These are phyloP conservation scores for Macropus fuliginosus DNA, from an alignment of 2,797 vertebrate genomes.

Conservation along the genomic window DNA sequence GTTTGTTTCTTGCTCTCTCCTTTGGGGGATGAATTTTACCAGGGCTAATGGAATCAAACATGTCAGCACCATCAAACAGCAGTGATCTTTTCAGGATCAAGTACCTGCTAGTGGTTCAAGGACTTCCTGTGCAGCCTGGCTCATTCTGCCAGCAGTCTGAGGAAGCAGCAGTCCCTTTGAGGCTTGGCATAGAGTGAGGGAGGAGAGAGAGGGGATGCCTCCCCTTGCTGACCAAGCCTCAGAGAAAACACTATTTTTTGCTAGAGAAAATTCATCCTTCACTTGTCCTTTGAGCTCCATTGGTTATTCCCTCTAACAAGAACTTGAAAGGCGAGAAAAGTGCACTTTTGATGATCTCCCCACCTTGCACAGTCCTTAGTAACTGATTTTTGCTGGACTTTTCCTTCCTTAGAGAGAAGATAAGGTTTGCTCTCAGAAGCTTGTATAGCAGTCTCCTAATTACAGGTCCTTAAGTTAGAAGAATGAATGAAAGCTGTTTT, in stretches of 20 bases:
- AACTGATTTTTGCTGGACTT: not conserved
- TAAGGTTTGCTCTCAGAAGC: not conserved
- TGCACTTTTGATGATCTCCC: not conserved
- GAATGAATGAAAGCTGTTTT: not conserved
- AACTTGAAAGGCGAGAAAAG: not conserved
- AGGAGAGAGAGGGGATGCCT: not conserved
- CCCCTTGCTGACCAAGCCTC: not conserved
- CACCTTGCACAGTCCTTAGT: not conserved
- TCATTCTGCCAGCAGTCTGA: slow-evolving; percentile 26
- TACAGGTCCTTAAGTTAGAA: not conserved
- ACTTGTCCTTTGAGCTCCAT: not conserved
- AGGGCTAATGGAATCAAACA: not conserved
- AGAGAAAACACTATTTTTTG: slow-evolving; percentile 45
- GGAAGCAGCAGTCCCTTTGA: not conserved
- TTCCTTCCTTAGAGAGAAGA: not conserved
- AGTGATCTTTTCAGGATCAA: slow-evolving; percentile 9
- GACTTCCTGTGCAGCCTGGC: slow-evolving; percentile 23
- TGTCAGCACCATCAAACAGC: not conserved
- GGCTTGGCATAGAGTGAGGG: not conserved
- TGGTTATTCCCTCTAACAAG: not conserved
- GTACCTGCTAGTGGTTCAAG: not conserved
- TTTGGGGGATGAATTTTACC: not conserved
- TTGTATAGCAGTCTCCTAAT: not conserved
- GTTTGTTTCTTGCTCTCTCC: not conserved
- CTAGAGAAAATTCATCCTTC: not conserved